Evolutionary conservation across 2,113 vertebrate species (phyloP).

Genomic region (Chamaea fasciata): DNA sequence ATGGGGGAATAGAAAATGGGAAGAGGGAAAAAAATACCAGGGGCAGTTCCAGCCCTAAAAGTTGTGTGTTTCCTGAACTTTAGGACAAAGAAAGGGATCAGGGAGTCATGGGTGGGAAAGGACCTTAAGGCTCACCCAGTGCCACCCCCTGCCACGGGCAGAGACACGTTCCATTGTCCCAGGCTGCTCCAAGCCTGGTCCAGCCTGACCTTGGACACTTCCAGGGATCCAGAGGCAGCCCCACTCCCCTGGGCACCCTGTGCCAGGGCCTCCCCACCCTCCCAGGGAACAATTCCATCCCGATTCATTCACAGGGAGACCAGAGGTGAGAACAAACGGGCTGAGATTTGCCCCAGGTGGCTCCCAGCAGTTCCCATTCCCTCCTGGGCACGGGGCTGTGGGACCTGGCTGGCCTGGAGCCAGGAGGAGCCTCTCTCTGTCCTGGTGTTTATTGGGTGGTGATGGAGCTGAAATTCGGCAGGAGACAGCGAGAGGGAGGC

Average conservation of each 20-base stretch:
- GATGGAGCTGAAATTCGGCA: background rate
- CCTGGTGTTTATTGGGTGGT: fast-evolving
- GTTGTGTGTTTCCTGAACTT: background rate
- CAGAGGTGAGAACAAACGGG: background rate
- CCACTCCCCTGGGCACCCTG: background rate
- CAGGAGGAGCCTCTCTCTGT: fast-evolving
- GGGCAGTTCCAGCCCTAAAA: background rate
- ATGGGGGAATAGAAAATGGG: background rate
- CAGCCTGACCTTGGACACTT: fast-evolving
- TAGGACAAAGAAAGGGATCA: background rate
- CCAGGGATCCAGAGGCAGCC: background rate
- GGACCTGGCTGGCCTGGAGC: background rate
- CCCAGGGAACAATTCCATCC: background rate
- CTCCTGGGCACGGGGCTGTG: background rate
- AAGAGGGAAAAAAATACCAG: background rate
- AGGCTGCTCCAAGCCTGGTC: fast-evolving
- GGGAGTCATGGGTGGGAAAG: background rate
- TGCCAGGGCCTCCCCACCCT: too few species aligned
- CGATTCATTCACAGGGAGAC: background rate
- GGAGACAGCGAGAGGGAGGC: background rate
- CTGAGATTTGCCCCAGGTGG: background rate
- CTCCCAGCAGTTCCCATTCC: background rate
- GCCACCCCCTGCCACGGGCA: background rate
- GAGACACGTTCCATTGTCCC: background rate
- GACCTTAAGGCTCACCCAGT: background rate